phyloP scores from a whole-genome alignment of 2,888 invertebrate genomes.

The Schizaphis graminum region DNA sequence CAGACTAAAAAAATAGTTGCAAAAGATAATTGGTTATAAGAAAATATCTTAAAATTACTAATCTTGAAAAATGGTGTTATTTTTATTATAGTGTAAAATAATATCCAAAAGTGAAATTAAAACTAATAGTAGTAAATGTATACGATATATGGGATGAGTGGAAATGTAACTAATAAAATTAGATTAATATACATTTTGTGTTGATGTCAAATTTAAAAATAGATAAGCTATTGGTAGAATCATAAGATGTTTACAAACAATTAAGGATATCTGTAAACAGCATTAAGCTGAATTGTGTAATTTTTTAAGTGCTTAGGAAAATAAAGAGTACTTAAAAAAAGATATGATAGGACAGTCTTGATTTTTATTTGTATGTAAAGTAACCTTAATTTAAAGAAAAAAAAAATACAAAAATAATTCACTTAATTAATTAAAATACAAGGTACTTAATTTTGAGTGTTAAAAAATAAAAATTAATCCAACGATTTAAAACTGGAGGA shows the following conservation, averaged over 20 bases:
- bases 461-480: conserved; percentile 42
- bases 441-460: not conserved
- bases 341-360: conserved; percentile 49
- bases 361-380: conserved; percentile 36
- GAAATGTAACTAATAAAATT: conserved; percentile 79
- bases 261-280: conserved; percentile 91
- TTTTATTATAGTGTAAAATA: conserved; percentile 79
- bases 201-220: conserved; percentile 76
- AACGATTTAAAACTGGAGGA: not conserved
- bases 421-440: conserved; percentile 36
- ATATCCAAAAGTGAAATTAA: conserved; percentile 82
- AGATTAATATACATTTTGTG: conserved; percentile 81
- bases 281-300: conserved; percentile 67
- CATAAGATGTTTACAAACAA: conserved; percentile 77
- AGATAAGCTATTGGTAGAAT: conserved; percentile 82
- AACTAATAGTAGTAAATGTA: conserved; percentile 85
- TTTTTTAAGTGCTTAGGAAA: conserved; percentile 7
- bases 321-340: conserved; percentile 21
- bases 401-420: conserved; percentile 57
- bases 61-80: conserved; percentile 82
- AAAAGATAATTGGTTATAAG: conserved; percentile 86
- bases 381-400: conserved; percentile 19
- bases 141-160: conserved; percentile 80
- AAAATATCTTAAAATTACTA: conserved; percentile 86
- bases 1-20: conserved; percentile 67